Percentiles rank a stretch among this genome's conserved stretches.
phyloP scores from a whole-genome alignment of 2,888 invertebrate species.

The Ischnura elegans region DNA sequence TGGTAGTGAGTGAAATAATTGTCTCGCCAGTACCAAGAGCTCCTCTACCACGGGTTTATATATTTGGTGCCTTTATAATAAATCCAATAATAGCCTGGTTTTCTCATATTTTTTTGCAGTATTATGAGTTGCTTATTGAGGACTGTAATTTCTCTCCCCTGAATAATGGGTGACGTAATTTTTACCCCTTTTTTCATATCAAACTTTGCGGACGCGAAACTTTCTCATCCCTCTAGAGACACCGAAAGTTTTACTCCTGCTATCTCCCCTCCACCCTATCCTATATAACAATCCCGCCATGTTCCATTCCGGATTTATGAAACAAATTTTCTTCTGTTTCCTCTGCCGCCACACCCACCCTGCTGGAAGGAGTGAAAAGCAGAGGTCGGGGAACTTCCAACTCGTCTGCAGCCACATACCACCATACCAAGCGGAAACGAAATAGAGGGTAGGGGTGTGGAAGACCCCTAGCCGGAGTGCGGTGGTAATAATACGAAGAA shows the following conservation, averaged over 20 bases:
- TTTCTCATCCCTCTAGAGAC: neutral
- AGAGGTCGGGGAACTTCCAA: constrained; percentile 7
- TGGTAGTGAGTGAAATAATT: too few species aligned
- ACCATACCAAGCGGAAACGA: neutral
- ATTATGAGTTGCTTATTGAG: neutral
- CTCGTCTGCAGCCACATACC: neutral
- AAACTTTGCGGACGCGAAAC: neutral
- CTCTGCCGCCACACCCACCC: neutral
- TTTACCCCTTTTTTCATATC: neutral
- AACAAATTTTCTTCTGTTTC: constrained; percentile 14
- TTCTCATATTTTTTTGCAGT: too few species aligned
- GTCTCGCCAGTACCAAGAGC: too few species aligned
- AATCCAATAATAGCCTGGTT: too few species aligned
- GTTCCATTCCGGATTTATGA: neutral
- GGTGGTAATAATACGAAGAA: neutral
- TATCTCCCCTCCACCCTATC: neutral
- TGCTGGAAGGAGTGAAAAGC: neutral
- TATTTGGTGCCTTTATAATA: too few species aligned
- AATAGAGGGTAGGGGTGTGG: neutral
- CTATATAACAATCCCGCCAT: neutral
- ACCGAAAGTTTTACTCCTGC: neutral
- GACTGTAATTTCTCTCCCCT: neutral
- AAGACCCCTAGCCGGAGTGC: neutral
- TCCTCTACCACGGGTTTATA: too few species aligned
- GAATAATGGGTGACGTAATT: neutral